These are phyloP conservation scores for Hyles euphorbiae DNA, from an alignment of 1,140 invertebrate species.

Conservation along the genomic window DNA sequence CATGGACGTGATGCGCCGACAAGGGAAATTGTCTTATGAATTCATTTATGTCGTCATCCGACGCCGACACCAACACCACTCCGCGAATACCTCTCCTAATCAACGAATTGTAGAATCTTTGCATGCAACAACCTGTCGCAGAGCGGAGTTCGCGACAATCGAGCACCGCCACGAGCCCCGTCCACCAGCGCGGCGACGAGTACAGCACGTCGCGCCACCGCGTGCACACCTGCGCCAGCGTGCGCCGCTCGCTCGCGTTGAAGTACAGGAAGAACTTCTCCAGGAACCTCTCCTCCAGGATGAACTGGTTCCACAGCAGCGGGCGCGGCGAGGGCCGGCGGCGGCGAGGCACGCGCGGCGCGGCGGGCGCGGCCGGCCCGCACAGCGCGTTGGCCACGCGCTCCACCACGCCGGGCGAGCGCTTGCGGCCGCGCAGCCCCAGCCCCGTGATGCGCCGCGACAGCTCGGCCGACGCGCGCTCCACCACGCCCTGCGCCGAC, in stretches of 20 bases:
- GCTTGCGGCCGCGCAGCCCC: constrained; percentile 83
- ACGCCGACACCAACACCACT: constrained; percentile 87
- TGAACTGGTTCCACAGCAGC: constrained; percentile 84
- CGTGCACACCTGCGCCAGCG: constrained; percentile 88
- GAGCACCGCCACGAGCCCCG: constrained; percentile 87
- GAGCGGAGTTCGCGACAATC: constrained; percentile 87
- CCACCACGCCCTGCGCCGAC: constrained; percentile 88
- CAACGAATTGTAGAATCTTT: constrained; percentile 87
- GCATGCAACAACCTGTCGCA: constrained; percentile 80
- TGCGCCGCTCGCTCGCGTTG: constrained; percentile 83
- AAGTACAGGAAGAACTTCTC: constrained; percentile 91
- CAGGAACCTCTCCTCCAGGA: constrained; percentile 90
- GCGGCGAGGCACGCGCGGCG: constrained; percentile 47
- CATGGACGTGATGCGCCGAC: constrained; percentile 88
- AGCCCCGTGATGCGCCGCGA: constrained; percentile 91
- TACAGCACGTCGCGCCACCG: constrained; percentile 92
- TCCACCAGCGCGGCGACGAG: constrained; percentile 88
- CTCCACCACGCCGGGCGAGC: constrained; percentile 82
- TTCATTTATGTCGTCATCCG: constrained; percentile 92
- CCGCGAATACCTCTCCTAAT: constrained; percentile 90
- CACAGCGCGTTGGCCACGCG: constrained; percentile 89
- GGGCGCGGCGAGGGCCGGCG: constrained; percentile 57
- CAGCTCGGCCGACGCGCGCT: constrained; percentile 90
- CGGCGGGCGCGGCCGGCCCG: constrained; percentile 71
- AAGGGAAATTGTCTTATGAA: constrained; percentile 89